These are phyloP conservation scores for Idris sp. DNA, from an alignment of 1,140 invertebrate species.

Conservation along the genomic window DNA sequence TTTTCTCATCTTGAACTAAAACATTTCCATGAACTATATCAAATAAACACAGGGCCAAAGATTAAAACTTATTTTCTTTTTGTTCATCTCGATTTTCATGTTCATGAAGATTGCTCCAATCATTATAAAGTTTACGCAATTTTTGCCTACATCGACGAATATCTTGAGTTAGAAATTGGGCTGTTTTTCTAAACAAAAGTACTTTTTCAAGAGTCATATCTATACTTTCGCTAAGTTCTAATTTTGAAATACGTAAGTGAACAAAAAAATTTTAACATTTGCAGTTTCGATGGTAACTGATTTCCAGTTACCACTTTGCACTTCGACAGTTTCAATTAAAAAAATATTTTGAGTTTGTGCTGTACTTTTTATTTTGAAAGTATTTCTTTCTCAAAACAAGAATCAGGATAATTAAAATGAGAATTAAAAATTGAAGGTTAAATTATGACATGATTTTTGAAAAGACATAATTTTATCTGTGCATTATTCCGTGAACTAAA, in stretches of 20 bases:
- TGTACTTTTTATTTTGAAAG: too few species aligned
- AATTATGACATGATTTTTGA: too few species aligned
- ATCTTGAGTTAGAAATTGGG: conserved; percentile 9
- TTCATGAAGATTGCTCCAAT: conserved; percentile 2
- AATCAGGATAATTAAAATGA: too few species aligned
- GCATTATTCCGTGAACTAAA: too few species aligned
- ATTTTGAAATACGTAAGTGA: conserved; percentile 1
- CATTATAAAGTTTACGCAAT: not conserved
- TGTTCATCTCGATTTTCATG: conserved; percentile 14
- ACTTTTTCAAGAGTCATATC: conserved; percentile 5
- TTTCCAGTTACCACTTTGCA: conserved; percentile 7
- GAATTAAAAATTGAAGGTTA: too few species aligned
- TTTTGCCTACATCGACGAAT: conserved; percentile 1
- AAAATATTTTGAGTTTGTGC: too few species aligned
- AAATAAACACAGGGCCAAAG: not conserved
- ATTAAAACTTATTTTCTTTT: not conserved
- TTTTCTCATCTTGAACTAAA: not conserved
- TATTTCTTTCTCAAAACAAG: too few species aligned
- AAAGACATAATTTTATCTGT: too few species aligned
- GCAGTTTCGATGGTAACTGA: not conserved
- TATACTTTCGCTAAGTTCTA: not conserved
- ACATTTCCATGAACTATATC: conserved; percentile 9
- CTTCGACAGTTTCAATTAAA: too few species aligned
- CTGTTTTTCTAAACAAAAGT: conserved; percentile 16
- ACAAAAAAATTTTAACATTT: conserved; percentile 17